A percentile compares a stretch with the other conserved stretches of the same genome.
Evolutionary conservation across 2,113 vertebrate genomes (phyloP).

Genomic region (Dascyllus trimaculatus): DNA sequence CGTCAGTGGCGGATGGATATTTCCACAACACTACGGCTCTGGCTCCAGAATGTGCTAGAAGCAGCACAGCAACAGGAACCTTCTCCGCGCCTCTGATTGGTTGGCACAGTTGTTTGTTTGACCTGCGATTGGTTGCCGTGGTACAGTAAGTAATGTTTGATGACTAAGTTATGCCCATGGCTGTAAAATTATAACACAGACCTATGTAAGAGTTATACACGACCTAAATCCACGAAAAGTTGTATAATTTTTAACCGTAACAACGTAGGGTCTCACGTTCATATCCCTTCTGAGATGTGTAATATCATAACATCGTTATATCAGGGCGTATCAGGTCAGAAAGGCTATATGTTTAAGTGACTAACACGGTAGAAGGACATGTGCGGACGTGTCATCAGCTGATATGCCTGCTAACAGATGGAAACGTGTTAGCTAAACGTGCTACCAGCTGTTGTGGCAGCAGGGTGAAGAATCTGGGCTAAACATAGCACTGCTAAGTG

Average conservation of each 20-base stretch:
- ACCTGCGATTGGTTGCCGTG: constrained; percentile 69
- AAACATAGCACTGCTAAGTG: neutral
- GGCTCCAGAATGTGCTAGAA: constrained; percentile 76
- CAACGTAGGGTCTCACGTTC: neutral
- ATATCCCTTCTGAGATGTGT: neutral
- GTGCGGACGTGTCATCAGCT: neutral
- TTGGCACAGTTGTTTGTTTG: constrained; percentile 74
- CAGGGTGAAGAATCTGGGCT: constrained; percentile 22
- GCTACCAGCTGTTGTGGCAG: constrained; percentile 45
- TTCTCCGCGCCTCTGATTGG: constrained; percentile 76
- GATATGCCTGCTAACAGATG: constrained; percentile 30
- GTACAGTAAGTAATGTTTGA: constrained; percentile 38
- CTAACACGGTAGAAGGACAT: neutral
- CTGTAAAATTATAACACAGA: neutral
- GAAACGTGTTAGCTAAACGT: constrained; percentile 42
- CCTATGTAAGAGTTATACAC: neutral
- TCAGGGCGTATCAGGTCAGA: neutral
- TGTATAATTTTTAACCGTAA: neutral
- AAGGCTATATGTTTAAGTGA: constrained; percentile 8
- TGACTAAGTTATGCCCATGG: constrained; percentile 4
- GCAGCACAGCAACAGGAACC: constrained; percentile 41
- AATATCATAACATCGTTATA: neutral
- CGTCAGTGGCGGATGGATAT: constrained; percentile 55
- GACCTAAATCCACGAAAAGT: neutral
- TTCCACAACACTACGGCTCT: neutral